Percentiles rank a stretch among this genome's conserved stretches.
phyloP scores from a whole-genome alignment of 2,888 invertebrate genomes.

The Lamellibrachia satsuma region DNA sequence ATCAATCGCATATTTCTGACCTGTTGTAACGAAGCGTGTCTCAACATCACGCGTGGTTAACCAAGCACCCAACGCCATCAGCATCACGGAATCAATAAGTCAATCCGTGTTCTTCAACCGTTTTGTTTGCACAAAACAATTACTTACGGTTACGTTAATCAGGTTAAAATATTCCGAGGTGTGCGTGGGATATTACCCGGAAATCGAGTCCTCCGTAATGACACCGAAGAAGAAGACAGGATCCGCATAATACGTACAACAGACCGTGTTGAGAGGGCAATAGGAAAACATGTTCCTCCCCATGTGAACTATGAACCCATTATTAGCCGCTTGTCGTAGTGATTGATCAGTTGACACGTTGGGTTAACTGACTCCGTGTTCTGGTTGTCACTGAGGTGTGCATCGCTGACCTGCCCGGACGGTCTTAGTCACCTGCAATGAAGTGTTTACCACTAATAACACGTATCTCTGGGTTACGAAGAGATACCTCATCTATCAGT shows the following conservation, averaged over 20 bases:
- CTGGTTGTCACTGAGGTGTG: neutral
- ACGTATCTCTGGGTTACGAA: neutral
- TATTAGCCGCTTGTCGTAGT: neutral
- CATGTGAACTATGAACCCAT: neutral
- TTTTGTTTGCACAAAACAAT: neutral
- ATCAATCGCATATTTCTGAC: neutral
- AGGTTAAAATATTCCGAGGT: neutral
- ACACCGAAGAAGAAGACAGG: neutral
- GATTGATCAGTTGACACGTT: neutral
- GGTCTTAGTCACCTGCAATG: neutral
- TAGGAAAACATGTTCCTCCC: neutral
- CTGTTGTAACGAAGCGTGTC: neutral
- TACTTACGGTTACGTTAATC: conserved; percentile 17
- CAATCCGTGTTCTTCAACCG: neutral
- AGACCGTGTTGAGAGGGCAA: neutral
- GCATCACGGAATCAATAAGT: neutral
- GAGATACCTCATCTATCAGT: neutral
- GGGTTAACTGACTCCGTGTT: neutral
- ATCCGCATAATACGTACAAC: neutral
- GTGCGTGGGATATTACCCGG: neutral
- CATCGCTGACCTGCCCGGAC: neutral
- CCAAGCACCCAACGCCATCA: neutral
- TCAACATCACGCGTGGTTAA: neutral
- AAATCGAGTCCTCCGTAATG: too few species aligned
- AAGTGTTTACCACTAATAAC: neutral